Evolutionary conservation across 2,888 invertebrate species (phyloP).

Genomic region (Agrilus biguttatus): DNA sequence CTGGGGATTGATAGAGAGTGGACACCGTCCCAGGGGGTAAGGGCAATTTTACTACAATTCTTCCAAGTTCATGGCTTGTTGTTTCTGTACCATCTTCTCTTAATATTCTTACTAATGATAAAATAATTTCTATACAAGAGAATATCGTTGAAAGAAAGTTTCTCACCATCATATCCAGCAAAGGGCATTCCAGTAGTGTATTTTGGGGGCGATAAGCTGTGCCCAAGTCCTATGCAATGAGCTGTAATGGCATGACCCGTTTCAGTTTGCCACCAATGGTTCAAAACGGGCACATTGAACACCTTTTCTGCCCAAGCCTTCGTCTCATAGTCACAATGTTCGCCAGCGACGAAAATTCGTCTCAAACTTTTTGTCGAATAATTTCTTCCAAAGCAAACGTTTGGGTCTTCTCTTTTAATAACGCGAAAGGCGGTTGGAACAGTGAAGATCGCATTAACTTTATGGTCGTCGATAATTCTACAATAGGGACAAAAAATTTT

Average conservation of each 20-base stretch:
- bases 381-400: constrained; percentile 43
- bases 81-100: constrained; percentile 56
- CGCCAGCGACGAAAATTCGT: constrained; percentile 74
- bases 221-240: constrained; percentile 63
- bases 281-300: constrained; percentile 64
- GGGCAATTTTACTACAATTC: constrained; percentile 72
- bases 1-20: constrained; percentile 68
- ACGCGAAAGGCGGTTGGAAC: constrained; percentile 85
- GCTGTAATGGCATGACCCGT: constrained; percentile 84
- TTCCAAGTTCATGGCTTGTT: constrained; percentile 57
- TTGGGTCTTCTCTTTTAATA: constrained; percentile 68
- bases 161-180: constrained; percentile 73
- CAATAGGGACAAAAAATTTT: constrained; percentile 6
- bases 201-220: constrained; percentile 54
- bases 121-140: background rate
- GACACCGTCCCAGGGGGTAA: constrained; percentile 80
- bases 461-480: constrained; percentile 77
- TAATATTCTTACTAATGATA: constrained; percentile 44
- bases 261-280: constrained; percentile 98
- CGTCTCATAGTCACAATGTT: constrained; percentile 86
- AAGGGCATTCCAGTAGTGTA: constrained; percentile 73
- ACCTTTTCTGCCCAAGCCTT: constrained; percentile 59
- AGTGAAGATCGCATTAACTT: constrained; percentile 72
- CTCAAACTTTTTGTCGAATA: constrained; percentile 58
- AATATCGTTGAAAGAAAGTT: background rate